Base-by-base conservation (phyloP, 64 coral and sea anemone species). In the Hydrozoanthus tunicans region DNA sequence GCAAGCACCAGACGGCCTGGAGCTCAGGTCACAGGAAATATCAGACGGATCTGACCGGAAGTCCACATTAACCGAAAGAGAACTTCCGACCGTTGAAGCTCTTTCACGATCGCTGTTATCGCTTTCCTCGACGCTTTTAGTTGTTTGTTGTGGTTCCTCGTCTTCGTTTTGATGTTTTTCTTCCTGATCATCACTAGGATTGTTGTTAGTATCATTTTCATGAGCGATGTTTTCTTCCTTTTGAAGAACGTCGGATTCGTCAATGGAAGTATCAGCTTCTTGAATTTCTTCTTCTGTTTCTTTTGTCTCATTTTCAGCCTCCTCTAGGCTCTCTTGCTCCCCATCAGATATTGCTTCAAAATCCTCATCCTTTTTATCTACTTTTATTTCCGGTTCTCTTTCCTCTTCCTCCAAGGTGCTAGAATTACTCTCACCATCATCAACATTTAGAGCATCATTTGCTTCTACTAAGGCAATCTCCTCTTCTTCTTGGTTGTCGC, bases 31-130 rank as follows among this genome's bases (percentile, higher is more conserved):
- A 79, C 77, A 66, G 4, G 25, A 83, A 5, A 83, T 15, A 83
- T 83, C 81, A 54, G 62, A 83, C 66, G 62, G 81, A 8, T 83
- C 81, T 9, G 81, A 83, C 12, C 60, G 59, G 9, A 82, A 32
- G 64, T 83, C 81, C 43, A 83, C 25, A n/a, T 83, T 83, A 3
- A 83, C 61, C 0, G 81, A 67, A 0, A 83, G 63, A 27, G 81
- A 83, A 15, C 62, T 83, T n/a, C 62, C 63, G 62, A 51, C 26
- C 3, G 80, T 83, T 8, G 81, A 83, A 23, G 9, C 61, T 66
- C 62, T 83, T 52, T 83, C 81, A 68, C 67, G 59, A 17, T 52
- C 80, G 26, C 27, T 52, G 65, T n/a, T 15, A 65, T 83, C 14
- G 2, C 67, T 62, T 66, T 67, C 81, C 61, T 83, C 81, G 32